Percentiles rank a stretch among this genome's conserved stretches.
These are phyloP conservation scores for Microctonus aethiopoides DNA, from an alignment of 2,888 invertebrate genomes.

Conservation along the genomic window DNA sequence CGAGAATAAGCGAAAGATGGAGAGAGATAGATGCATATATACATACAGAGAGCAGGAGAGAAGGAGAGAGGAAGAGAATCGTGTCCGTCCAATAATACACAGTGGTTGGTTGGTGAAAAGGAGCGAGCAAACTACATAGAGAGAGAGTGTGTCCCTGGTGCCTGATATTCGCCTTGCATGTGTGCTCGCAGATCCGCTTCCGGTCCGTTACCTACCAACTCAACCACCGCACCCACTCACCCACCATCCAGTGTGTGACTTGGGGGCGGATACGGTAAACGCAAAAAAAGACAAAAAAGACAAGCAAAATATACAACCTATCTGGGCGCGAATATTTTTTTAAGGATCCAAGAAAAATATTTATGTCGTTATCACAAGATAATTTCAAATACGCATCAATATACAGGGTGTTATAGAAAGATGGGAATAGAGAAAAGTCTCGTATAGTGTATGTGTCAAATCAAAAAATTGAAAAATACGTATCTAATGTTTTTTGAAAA, in stretches of 20 bases:
- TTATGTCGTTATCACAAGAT: too few species aligned
- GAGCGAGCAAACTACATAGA: not conserved
- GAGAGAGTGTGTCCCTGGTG: constrained; percentile 6
- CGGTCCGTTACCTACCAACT: constrained; percentile 6
- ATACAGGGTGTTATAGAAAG: too few species aligned
- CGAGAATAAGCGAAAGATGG: too few species aligned
- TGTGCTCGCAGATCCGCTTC: constrained; percentile 9
- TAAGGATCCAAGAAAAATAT: too few species aligned
- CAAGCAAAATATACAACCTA: not conserved
- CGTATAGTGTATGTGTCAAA: too few species aligned
- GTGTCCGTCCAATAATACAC: constrained; percentile 17
- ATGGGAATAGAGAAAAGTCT: too few species aligned
- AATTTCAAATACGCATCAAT: too few species aligned
- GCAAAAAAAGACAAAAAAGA: not conserved
- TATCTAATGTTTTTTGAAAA: too few species aligned
- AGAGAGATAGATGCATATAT: too few species aligned
- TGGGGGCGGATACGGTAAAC: not conserved
- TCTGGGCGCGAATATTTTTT: not conserved
- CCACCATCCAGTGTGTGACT: not conserved
- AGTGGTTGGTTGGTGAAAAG: not conserved
- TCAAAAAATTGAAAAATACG: too few species aligned
- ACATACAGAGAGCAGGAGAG: not conserved
- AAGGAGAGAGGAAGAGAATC: not conserved
- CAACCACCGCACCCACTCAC: not conserved
- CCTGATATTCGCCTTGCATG: constrained; percentile 14